phyloP scores from a whole-genome alignment of 2,888 invertebrate species.

The Colletes collaris region DNA sequence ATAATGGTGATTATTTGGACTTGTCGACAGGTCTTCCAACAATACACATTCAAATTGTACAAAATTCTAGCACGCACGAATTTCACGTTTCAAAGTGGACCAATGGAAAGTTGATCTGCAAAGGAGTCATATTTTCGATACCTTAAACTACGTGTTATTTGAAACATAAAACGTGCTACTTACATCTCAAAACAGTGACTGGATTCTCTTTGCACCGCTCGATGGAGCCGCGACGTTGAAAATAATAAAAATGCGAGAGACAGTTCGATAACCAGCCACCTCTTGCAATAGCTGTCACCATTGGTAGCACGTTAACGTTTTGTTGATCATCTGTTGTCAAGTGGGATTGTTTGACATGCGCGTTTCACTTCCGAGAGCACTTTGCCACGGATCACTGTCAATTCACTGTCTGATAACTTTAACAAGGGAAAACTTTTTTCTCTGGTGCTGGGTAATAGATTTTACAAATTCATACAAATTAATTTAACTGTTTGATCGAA shows the following conservation, averaged over 20 bases:
- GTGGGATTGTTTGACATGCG: constrained; percentile 55
- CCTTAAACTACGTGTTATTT: neutral
- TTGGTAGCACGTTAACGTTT: constrained; percentile 27
- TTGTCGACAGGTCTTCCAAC: no score
- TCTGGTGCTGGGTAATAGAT: no score
- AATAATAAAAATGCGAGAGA: neutral
- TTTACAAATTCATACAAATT: no score
- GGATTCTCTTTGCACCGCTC: neutral
- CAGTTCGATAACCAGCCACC: constrained; percentile 38
- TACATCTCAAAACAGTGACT: constrained; percentile 25
- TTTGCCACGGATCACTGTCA: constrained; percentile 3
- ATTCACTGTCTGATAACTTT: neutral
- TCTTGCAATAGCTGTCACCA: constrained; percentile 16
- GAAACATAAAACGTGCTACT: constrained; percentile 20
- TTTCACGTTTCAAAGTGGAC: neutral
- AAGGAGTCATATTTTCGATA: neutral
- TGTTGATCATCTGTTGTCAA: constrained; percentile 40
- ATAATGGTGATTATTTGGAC: no score
- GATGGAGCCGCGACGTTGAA: constrained; percentile 1
- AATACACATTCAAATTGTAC: no score
- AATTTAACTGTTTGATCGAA: no score
- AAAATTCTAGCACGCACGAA: no score
- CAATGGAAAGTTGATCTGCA: constrained; percentile 10
- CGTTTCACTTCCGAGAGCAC: constrained; percentile 24
- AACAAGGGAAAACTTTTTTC: no score